phyloP scores from a whole-genome alignment of 2,113 vertebrate genomes.

The Gobio gobio region DNA sequence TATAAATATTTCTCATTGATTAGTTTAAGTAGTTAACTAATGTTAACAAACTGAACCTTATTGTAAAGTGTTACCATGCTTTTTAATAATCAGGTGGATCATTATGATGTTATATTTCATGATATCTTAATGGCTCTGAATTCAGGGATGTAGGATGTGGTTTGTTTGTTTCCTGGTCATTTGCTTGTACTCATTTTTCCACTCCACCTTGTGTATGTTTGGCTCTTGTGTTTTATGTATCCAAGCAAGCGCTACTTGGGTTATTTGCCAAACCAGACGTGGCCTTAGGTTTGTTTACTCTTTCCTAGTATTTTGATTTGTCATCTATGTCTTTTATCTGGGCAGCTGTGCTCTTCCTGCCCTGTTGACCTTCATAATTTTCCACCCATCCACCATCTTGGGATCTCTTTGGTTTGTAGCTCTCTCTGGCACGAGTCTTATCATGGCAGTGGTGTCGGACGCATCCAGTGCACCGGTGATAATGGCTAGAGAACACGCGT shows the following conservation, averaged over 20 bases:
- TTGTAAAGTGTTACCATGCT: no score
- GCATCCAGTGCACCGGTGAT: neutral
- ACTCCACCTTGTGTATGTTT: neutral
- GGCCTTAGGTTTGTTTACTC: neutral
- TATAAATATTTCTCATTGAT: no score
- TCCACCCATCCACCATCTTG: slow-evolving; percentile 48
- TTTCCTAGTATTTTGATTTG: slow-evolving; percentile 1
- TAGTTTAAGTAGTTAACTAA: no score
- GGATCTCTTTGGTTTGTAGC: slow-evolving; percentile 35
- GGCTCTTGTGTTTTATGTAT: neutral
- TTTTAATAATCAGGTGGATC: neutral
- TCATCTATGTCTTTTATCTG: slow-evolving; percentile 24
- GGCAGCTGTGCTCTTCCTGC: slow-evolving; percentile 41
- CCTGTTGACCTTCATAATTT: slow-evolving; percentile 49
- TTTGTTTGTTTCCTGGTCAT: slow-evolving; percentile 5
- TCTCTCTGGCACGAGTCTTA: slow-evolving; percentile 31
- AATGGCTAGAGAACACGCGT: neutral
- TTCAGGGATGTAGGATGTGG: neutral
- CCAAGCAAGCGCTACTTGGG: neutral
- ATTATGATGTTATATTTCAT: neutral
- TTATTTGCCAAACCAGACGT: slow-evolving; percentile 1
- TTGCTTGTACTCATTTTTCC: neutral
- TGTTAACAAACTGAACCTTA: no score
- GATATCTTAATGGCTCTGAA: neutral
- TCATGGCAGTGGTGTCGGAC: slow-evolving; percentile 22